phyloP scores from a whole-genome alignment of 2,888 invertebrate genomes.

The Dynastes tityus region DNA sequence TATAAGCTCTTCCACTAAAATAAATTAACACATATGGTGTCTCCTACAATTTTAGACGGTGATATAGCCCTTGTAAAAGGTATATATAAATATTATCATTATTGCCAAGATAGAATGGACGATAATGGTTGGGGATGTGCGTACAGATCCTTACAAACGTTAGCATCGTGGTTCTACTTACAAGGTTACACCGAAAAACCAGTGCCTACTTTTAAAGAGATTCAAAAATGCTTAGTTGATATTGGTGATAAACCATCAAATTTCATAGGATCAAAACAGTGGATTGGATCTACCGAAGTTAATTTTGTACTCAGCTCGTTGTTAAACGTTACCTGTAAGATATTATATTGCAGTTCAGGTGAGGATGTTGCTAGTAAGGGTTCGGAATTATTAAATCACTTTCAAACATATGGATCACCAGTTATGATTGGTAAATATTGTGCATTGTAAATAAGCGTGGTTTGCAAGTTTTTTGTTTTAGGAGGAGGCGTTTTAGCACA shows the following conservation, averaged over 20 bases:
- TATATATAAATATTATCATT: slow-evolving; percentile 95
- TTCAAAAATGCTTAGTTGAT: slow-evolving; percentile 93
- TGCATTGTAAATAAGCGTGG: background rate
- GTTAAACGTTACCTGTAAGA: slow-evolving; percentile 83
- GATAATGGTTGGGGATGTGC: slow-evolving; percentile 99
- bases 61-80: slow-evolving; percentile 82
- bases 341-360: slow-evolving; percentile 90
- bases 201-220: slow-evolving; percentile 87
- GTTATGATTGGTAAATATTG: slow-evolving; percentile 91
- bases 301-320: slow-evolving; percentile 91
- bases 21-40: background rate
- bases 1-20: background rate
- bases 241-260: slow-evolving; percentile 92
- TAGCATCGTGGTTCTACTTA: slow-evolving; percentile 93
- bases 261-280: slow-evolving; percentile 93
- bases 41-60: slow-evolving; percentile 65
- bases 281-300: slow-evolving; percentile 99
- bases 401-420: slow-evolving; percentile 93
- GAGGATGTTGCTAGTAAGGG: slow-evolving; percentile 86
- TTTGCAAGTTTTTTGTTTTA: slow-evolving; percentile 63
- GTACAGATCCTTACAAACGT: slow-evolving; percentile 96
- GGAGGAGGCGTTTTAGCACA: slow-evolving; percentile 98
- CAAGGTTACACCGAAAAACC: slow-evolving; percentile 86
- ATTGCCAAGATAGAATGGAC: slow-evolving; percentile 94
- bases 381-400: slow-evolving; percentile 90